Evolutionary conservation across 1,140 invertebrate genomes (phyloP).

Genomic region (Platyscapa corneri): DNA sequence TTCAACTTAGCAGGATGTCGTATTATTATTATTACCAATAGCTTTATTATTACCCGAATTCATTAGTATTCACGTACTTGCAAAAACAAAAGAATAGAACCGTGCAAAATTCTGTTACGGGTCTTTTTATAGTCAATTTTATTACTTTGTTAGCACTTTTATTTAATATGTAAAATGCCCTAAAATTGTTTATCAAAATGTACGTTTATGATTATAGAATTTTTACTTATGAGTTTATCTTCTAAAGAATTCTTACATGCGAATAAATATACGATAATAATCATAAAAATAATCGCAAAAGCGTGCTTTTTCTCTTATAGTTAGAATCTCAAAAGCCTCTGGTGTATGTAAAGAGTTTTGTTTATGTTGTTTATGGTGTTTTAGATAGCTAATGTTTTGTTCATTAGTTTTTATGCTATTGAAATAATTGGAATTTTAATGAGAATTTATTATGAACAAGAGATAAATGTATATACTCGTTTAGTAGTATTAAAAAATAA

Average conservation of each 20-base stretch:
- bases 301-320: not conserved
- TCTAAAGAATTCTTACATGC: not conserved
- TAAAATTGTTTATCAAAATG: slow-evolving; percentile 26
- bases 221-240: not conserved
- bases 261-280: not conserved
- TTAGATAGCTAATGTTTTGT: no score
- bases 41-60: not conserved
- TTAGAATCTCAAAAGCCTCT: not conserved
- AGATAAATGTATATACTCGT: no score
- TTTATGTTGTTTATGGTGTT: no score
- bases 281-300: not conserved
- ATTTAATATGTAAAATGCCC: slow-evolving; percentile 11
- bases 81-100: not conserved
- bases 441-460: no score
- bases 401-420: no score
- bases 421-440: no score
- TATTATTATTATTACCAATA: no score
- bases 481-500: no score
- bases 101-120: not conserved
- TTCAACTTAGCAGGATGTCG: not conserved
- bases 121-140: slow-evolving; percentile 4
- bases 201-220: not conserved
- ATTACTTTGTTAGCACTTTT: not conserved
- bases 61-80: not conserved
- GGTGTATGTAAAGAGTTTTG: not conserved